Conservation (phyloP, 2,797 vertebrate genomes). For the Pyrocephalus nanus region DNA sequence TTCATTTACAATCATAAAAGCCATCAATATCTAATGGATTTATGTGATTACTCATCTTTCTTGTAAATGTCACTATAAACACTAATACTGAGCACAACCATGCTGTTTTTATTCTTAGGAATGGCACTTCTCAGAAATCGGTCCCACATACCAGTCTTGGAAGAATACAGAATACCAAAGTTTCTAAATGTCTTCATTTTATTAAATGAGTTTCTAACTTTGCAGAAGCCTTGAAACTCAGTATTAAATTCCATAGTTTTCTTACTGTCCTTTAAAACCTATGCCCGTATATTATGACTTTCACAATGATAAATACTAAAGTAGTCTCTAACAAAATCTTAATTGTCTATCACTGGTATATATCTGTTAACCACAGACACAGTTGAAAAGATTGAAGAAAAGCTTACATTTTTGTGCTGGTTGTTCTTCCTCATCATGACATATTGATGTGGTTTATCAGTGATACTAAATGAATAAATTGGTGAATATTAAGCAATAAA, state of each 20-base stretch:
- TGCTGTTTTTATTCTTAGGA: background rate
- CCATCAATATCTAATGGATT: background rate
- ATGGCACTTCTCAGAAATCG: background rate
- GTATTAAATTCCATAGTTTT: background rate
- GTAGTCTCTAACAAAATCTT: background rate
- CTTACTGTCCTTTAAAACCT: background rate
- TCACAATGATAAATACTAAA: background rate
- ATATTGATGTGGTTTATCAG: background rate
- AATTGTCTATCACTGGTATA: background rate
- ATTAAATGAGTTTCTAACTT: background rate
- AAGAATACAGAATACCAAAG: background rate
- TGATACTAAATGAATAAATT: background rate
- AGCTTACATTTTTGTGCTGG: rapidly evolving
- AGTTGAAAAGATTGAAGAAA: background rate
- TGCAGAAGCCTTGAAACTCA: background rate
- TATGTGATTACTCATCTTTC: background rate
- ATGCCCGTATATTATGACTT: background rate
- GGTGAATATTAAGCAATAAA: background rate
- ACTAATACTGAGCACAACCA: background rate
- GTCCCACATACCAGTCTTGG: background rate
- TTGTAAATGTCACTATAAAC: background rate
- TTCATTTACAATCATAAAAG: background rate
- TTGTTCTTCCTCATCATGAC: background rate
- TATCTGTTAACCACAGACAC: background rate
- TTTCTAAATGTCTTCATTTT: background rate